Conservation (phyloP, 2,888 invertebrate genomes). For the Bellardia bayeri region DNA sequence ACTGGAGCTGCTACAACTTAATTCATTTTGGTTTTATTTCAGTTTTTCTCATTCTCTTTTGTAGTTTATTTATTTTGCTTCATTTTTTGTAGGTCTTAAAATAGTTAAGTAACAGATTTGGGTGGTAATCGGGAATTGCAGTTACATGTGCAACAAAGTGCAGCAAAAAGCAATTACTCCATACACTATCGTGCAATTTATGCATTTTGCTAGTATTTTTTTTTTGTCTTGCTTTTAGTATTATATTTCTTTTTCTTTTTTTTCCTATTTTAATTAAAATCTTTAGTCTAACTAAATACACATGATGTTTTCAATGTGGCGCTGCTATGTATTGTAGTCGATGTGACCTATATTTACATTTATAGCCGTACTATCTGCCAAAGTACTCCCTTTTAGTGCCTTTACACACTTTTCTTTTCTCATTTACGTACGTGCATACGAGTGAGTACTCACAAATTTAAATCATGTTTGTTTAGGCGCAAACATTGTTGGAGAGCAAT, state of each 20-base stretch:
- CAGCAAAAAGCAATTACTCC: slow-evolving; percentile 33
- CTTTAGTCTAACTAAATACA: slow-evolving; percentile 4
- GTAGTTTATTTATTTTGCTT: slow-evolving; percentile 48
- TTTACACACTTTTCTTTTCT: neutral
- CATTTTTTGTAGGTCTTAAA: slow-evolving; percentile 23
- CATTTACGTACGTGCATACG: neutral
- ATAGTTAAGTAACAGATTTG: slow-evolving; percentile 64
- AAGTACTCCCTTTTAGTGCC: slow-evolving; percentile 11
- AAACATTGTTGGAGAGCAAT: slow-evolving; percentile 17
- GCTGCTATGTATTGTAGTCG: slow-evolving; percentile 2
- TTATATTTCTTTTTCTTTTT: neutral
- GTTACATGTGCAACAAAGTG: slow-evolving; percentile 26
- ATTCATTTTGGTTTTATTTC: slow-evolving; percentile 55
- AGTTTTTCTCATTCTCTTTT: slow-evolving; percentile 16
- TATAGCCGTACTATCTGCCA: neutral
- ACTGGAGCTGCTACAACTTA: slow-evolving; percentile 64
- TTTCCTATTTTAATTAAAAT: slow-evolving; percentile 36
- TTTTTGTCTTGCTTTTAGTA: neutral
- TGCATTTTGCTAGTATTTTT: too few species aligned
- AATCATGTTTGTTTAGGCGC: slow-evolving; percentile 27
- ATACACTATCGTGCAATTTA: too few species aligned
- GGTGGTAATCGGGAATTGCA: slow-evolving; percentile 63
- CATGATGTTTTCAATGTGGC: neutral
- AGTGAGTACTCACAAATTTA: neutral
- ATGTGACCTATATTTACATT: slow-evolving; percentile 58